Evolutionary conservation across 2,888 invertebrate genomes (phyloP), one percentile per base, ranked within the genome.

Genomic region (Fragum fragum): DNA sequence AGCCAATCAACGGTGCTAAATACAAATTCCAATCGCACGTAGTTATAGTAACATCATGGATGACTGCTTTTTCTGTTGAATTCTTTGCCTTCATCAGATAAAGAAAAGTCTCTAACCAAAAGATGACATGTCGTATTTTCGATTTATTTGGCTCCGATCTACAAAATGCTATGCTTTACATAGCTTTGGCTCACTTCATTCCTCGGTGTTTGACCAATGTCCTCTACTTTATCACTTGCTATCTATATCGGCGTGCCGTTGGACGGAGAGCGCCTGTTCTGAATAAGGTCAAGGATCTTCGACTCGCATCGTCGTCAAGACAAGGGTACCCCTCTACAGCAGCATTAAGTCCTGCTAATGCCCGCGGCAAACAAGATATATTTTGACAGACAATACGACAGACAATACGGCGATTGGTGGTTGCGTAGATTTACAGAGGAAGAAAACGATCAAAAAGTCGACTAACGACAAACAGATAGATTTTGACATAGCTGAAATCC

Each of bases 201-300:
- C 21, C 36, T 9, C 63, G 32, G n/a, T 32, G 63, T 32, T 63
- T 63, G 16, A 63, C 63, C 26, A 63, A 63, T 21, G 7, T 32
- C 63, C 16, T 63, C 0, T 63, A 63, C 36, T 28, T 36, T 3
- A n/a, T 63, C 11, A 32, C 63, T 16, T 32, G 63, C 36, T n/a
- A 9, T 9, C 32, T 32, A n/a, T 36, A 32, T 18, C 28, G 32
- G 36, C 23, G n/a, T 29, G 36, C 18, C 29, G n/a, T 36, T 11
- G 16, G n/a, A 14, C 32, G n/a, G 36, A 14, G 16, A 16, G 63
- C 28, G 28, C 26, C 57, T 26, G 18, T 14, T n/a, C 47, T 2
- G 14, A 47, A 18, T 47, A 47, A 14, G 7, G n/a, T 14, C n/a
- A 47, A 5, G 14, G n/a, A n/a, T 5, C 23, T 23, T 57, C 28